Percentiles rank a stretch among this genome's conserved stretches.
These are phyloP conservation scores for Serranus cabrilla DNA, from an alignment of 2,797 vertebrate genomes.

Conservation along the genomic window DNA sequence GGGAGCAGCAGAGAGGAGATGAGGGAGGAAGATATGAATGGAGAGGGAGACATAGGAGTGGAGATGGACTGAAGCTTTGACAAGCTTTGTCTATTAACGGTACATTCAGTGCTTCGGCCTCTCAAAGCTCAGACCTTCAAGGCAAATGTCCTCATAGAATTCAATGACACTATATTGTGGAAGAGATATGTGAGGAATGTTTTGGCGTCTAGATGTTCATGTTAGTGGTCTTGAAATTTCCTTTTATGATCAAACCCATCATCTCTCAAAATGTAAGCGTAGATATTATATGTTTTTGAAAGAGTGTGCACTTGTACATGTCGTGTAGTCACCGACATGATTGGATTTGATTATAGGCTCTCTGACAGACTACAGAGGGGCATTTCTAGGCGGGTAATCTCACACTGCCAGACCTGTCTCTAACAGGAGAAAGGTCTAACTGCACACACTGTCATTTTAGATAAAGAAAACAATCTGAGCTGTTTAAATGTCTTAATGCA, in stretches of 20 bases:
- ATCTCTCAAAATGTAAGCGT: conserved; percentile 1
- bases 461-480: conserved; percentile 12
- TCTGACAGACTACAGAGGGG: conserved; percentile 27
- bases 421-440: conserved; percentile 1
- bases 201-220: not conserved
- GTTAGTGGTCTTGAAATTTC: not conserved
- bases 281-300: conserved; percentile 4
- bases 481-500: conserved; percentile 28
- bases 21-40: conserved; percentile 59
- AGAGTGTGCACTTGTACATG: not conserved
- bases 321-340: conserved; percentile 26
- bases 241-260: conserved; percentile 17
- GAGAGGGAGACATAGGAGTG: conserved; percentile 33
- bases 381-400: conserved; percentile 36
- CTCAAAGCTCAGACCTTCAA: conserved; percentile 37
- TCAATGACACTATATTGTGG: conserved; percentile 9
- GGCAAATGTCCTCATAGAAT: conserved; percentile 1
- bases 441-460: conserved; percentile 24
- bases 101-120: conserved; percentile 19
- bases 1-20: conserved; percentile 43
- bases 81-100: conserved; percentile 42
- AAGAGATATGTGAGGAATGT: conserved; percentile 8
- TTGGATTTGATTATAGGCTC: conserved; percentile 48
- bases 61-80: conserved; percentile 53
- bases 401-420: conserved; percentile 25